Conservation (phyloP, 2,888 invertebrate species). For the Nemotelus nigrinus region DNA sequence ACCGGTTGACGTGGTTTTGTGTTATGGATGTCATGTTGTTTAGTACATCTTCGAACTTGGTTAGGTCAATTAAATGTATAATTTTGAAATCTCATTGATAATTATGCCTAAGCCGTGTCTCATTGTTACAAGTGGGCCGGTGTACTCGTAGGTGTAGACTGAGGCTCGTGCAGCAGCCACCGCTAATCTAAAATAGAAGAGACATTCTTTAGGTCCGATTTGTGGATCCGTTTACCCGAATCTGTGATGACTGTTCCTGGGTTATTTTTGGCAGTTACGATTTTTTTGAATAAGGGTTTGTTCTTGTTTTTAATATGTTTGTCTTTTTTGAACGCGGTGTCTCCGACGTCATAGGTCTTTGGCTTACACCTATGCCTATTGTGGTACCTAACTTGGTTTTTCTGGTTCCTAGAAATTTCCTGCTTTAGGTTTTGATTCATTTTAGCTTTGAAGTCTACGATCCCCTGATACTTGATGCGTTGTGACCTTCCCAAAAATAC, state of each 20-base stretch:
- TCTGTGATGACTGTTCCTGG: background rate
- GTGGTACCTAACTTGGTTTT: background rate
- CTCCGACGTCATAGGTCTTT: background rate
- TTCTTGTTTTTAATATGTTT: background rate
- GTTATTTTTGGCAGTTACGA: background rate
- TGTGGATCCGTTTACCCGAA: background rate
- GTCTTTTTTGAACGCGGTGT: background rate
- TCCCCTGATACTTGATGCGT: conserved; percentile 37
- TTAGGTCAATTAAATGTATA: background rate
- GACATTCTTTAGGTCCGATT: conserved; percentile 6
- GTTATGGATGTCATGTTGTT: background rate
- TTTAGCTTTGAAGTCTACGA: conserved; percentile 13
- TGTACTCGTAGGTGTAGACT: background rate
- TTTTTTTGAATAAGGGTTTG: conserved; percentile 3
- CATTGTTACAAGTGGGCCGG: background rate
- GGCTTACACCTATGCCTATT: background rate
- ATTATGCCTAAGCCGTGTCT: background rate
- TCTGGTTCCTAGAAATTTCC: background rate
- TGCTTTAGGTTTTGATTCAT: background rate
- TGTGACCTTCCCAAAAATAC: conserved; percentile 49
- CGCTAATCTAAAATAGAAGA: background rate
- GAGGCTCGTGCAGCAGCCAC: background rate
- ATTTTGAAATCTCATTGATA: background rate
- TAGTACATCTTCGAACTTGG: background rate
- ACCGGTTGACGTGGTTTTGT: background rate